Percentiles rank a stretch among this genome's conserved stretches.
Evolutionary conservation across 2,888 invertebrate genomes (phyloP).

Genomic region (Stictocephala bisonia): DNA sequence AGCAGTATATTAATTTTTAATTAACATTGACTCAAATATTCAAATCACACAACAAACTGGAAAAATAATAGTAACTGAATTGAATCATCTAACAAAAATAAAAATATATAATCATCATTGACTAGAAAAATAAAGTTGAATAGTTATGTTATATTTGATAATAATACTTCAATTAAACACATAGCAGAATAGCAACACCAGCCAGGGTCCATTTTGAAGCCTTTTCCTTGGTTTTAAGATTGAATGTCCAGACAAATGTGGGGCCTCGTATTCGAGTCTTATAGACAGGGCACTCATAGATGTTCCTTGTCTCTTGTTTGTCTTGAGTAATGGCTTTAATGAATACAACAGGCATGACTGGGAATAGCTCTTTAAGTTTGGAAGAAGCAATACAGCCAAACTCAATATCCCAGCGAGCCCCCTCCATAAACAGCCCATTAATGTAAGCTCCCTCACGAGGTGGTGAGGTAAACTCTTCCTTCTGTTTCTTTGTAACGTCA

Average conservation of each 20-base stretch:
- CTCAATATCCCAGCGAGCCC: conserved; percentile 90
- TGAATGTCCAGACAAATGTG: conserved; percentile 97
- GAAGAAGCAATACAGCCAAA: conserved; percentile 85
- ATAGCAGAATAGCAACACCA: conserved; percentile 90
- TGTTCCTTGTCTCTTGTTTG: conserved; percentile 86
- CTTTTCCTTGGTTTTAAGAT: conserved; percentile 88
- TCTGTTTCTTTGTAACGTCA: conserved; percentile 91
- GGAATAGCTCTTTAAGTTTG: conserved; percentile 88
- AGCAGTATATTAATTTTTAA: too few species aligned
- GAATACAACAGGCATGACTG: conserved; percentile 90
- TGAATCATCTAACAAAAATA: background rate
- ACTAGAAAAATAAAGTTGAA: background rate
- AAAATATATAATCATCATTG: background rate
- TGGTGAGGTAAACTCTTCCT: conserved; percentile 70
- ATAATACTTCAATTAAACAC: conserved; percentile 68
- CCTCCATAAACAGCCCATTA: conserved; percentile 91
- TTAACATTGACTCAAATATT: too few species aligned
- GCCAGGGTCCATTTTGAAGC: conserved; percentile 93
- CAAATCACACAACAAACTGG: too few species aligned
- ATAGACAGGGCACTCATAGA: conserved; percentile 94
- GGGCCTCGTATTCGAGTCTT: conserved; percentile 89
- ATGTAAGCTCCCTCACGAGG: conserved; percentile 94
- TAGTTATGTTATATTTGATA: too few species aligned
- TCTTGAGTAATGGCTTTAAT: conserved; percentile 89
- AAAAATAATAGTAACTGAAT: too few species aligned